Percentiles rank a stretch among this genome's conserved stretches.
phyloP scores from a whole-genome alignment of 2,797 vertebrate genomes.

The Mormyrops boulengeri region DNA sequence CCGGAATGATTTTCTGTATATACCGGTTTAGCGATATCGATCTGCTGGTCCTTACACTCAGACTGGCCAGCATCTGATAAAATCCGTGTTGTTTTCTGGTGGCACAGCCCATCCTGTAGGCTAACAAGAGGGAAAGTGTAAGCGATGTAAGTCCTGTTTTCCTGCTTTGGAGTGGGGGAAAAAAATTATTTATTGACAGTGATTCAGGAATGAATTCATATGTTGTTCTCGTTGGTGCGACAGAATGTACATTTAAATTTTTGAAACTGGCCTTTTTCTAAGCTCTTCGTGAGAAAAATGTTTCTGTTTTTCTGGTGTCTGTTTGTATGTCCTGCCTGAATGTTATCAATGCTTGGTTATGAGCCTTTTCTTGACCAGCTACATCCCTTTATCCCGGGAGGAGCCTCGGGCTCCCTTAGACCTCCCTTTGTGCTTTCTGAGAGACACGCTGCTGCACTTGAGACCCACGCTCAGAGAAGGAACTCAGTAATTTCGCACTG shows the following conservation, averaged over 20 bases:
- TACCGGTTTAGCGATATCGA: not conserved
- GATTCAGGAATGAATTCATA: not conserved
- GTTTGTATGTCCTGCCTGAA: not conserved
- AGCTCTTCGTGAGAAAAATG: not conserved
- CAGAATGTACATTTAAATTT: not conserved
- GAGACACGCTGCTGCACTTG: not conserved
- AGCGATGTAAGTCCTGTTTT: not conserved
- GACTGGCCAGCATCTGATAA: not conserved
- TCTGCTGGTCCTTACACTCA: not conserved
- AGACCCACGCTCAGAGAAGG: conserved; percentile 5
- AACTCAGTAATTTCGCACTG: not conserved
- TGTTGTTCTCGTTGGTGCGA: not conserved
- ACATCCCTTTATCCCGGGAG: not conserved
- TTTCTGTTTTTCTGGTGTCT: not conserved
- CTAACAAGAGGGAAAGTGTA: not conserved
- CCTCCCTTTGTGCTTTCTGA: not conserved
- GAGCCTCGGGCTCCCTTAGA: not conserved
- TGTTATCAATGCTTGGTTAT: not conserved
- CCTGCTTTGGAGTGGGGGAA: not conserved
- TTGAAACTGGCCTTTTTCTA: not conserved
- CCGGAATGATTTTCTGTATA: not conserved
- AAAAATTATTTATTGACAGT: not conserved
- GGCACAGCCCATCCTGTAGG: not conserved
- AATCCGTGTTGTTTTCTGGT: not conserved
- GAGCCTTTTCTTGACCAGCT: not conserved